Conservation (phyloP, 2,888 invertebrate species). For the Itoplectis maculator region DNA sequence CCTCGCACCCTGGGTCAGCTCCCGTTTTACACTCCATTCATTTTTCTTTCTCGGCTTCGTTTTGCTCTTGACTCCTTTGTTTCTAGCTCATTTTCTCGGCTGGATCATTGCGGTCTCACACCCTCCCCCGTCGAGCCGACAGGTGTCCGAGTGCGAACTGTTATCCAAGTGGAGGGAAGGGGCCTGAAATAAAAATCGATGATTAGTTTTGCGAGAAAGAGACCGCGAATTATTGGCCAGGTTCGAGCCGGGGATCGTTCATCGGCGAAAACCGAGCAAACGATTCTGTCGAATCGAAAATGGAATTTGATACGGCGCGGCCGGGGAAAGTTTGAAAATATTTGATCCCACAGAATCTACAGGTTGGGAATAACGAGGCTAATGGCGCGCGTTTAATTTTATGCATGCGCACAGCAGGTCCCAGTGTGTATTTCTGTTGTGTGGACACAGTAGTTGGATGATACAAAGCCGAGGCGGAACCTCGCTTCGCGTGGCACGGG, state of each 20-base stretch:
- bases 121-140: conserved; percentile 58
- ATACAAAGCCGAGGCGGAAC: conserved; percentile 59
- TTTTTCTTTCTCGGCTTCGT: conserved; percentile 18
- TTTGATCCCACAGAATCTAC: conserved; percentile 33
- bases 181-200: conserved; percentile 56
- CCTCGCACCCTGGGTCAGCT: conserved; percentile 30
- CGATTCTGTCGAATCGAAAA: background rate
- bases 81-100: conserved; percentile 46
- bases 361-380: conserved; percentile 45
- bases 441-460: conserved; percentile 19
- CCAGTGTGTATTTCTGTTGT: background rate
- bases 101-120: conserved; percentile 58
- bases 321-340: conserved; percentile 7
- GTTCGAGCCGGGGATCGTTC: background rate
- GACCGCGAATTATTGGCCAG: background rate
- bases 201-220: conserved; percentile 57
- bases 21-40: conserved; percentile 56
- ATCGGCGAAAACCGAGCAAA: background rate
- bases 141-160: conserved; percentile 45
- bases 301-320: background rate
- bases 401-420: conserved; percentile 55
- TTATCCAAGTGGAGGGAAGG: conserved; percentile 20
- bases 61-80: conserved; percentile 2
- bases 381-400: conserved; percentile 54
- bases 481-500: conserved; percentile 62